A percentile compares a stretch with the other conserved stretches of the same genome.
Conservation (phyloP, 2,113 vertebrate genomes). For the Upupa epops region DNA sequence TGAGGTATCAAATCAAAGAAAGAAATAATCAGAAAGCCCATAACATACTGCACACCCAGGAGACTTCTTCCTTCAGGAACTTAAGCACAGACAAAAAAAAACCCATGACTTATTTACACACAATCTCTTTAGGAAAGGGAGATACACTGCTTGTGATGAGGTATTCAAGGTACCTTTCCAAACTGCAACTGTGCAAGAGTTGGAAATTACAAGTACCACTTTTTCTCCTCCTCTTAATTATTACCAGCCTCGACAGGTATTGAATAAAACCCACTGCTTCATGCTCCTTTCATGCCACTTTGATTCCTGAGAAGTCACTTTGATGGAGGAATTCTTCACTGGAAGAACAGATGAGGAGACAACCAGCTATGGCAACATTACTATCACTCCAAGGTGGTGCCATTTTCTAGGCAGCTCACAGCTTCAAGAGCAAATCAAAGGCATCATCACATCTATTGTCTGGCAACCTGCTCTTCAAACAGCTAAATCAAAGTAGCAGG, state of each 20-base stretch:
- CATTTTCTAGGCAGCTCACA: background rate
- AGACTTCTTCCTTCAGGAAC: slow-evolving; percentile 1
- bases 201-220: background rate
- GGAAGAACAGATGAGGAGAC: background rate
- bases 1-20: background rate
- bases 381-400: background rate
- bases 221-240: slow-evolving; percentile 7
- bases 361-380: background rate
- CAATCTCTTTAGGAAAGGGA: background rate
- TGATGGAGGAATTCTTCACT: background rate
- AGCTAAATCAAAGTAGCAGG: background rate
- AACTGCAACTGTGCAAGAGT: background rate
- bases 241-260: background rate
- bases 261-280: background rate
- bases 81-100: background rate
- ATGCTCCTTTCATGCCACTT: background rate
- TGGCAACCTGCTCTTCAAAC: background rate
- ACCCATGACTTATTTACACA: background rate
- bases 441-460: background rate
- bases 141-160: background rate
- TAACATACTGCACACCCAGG: background rate
- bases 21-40: background rate
- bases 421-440: background rate
- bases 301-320: background rate
- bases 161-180: background rate